phyloP scores from a whole-genome alignment of 92 coral and sea anemone genomes.

The Parazoanthus atlanticus region DNA sequence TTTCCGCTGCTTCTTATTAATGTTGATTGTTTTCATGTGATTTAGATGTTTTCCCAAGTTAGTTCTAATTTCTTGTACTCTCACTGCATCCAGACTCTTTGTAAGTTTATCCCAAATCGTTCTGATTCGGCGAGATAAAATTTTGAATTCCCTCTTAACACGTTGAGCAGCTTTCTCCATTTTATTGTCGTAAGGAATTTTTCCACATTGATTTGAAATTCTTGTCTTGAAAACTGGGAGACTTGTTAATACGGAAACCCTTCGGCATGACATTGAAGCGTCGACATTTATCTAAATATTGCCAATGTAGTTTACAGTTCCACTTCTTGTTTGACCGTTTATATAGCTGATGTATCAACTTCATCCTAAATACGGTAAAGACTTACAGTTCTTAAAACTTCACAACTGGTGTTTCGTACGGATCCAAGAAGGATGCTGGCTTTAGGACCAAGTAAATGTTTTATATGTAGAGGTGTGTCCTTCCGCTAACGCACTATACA shows the following conservation, averaged over 20 bases:
- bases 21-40: background rate
- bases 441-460: background rate
- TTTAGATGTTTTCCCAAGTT: background rate
- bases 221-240: background rate
- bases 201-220: background rate
- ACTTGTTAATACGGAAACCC: background rate
- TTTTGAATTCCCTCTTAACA: background rate
- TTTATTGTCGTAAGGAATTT: background rate
- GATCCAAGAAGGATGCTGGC: constrained; percentile 25
- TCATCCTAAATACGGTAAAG: constrained; percentile 3
- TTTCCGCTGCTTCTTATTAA: background rate
- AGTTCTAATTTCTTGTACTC: background rate
- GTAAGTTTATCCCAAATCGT: background rate
- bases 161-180: background rate
- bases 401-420: background rate
- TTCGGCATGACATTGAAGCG: background rate
- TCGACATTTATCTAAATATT: constrained; percentile 2
- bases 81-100: background rate
- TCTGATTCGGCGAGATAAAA: background rate
- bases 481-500: background rate
- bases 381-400: background rate
- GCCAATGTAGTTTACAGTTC: constrained; percentile 8
- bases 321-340: constrained; percentile 3
- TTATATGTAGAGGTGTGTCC: background rate
- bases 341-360: constrained; percentile 23